Evolutionary conservation across 2,888 invertebrate species (phyloP).

Genomic region (Camptogramma bilineatum): DNA sequence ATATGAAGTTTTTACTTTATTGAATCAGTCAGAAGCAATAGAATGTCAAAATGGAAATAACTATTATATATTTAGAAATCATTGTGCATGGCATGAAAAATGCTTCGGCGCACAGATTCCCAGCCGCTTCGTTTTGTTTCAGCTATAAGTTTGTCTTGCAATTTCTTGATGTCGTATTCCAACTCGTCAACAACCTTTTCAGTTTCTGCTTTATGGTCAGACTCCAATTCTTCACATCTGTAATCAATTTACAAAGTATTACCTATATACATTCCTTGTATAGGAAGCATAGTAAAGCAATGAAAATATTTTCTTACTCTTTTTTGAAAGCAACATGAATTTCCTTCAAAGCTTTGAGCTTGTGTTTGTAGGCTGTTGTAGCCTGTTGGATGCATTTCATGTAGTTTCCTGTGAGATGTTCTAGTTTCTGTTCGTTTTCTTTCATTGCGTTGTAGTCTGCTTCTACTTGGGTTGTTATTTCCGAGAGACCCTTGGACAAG

Average conservation of each 20-base stretch:
- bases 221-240: conserved; percentile 70
- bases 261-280: background rate
- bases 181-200: conserved; percentile 68
- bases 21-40: conserved; percentile 11
- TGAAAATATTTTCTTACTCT: conserved; percentile 56
- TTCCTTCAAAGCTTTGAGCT: conserved; percentile 65
- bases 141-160: conserved; percentile 69
- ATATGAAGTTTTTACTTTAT: background rate
- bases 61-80: conserved; percentile 55
- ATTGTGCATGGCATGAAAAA: conserved; percentile 74
- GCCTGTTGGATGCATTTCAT: conserved; percentile 73
- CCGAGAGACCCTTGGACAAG: conserved; percentile 61
- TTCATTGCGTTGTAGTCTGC: conserved; percentile 67
- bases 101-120: conserved; percentile 67
- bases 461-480: conserved; percentile 63
- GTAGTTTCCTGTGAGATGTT: conserved; percentile 64
- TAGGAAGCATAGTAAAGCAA: background rate
- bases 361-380: conserved; percentile 66
- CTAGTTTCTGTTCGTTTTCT: conserved; percentile 74
- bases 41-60: conserved; percentile 7
- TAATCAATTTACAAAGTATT: conserved; percentile 26
- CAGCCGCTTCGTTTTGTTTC: conserved; percentile 72
- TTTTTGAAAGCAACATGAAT: conserved; percentile 64
- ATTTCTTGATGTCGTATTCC: conserved; percentile 66
- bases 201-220: conserved; percentile 61